phyloP scores from a whole-genome alignment of 1,140 invertebrate genomes.

The Teleogryllus occipitalis region DNA sequence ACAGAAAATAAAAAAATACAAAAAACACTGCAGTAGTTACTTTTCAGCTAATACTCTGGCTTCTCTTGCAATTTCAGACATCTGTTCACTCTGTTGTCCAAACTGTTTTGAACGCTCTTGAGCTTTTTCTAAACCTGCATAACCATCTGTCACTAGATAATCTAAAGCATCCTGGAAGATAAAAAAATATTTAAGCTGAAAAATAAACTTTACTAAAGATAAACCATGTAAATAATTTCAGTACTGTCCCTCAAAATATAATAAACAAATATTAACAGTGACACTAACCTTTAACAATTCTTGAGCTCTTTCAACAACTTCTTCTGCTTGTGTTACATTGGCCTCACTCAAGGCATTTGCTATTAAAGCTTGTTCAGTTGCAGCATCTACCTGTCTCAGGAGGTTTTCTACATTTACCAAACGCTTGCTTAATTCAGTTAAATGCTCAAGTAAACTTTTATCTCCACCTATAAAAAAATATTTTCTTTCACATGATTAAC shows the following conservation, averaged over 20 bases:
- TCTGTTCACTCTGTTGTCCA: constrained; percentile 82
- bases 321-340: constrained; percentile 65
- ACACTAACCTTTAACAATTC: constrained; percentile 51
- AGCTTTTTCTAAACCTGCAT: constrained; percentile 66
- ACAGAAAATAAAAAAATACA: not conserved
- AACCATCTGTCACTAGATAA: constrained; percentile 71
- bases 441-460: constrained; percentile 40
- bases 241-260: constrained; percentile 18
- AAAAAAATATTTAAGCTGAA: not conserved
- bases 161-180: constrained; percentile 53
- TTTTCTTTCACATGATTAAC: too few species aligned
- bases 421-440: constrained; percentile 57
- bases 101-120: constrained; percentile 73
- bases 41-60: constrained; percentile 70
- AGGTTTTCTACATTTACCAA: constrained; percentile 56
- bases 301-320: constrained; percentile 61
- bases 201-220: constrained; percentile 2
- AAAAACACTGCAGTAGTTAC: constrained; percentile 36
- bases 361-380: constrained; percentile 48
- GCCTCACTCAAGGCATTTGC: constrained; percentile 51
- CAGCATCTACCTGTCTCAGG: constrained; percentile 50
- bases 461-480: constrained; percentile 13
- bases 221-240: constrained; percentile 16
- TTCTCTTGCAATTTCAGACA: constrained; percentile 82
- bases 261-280: constrained; percentile 22